Conservation (phyloP, 2,888 invertebrate genomes). For the Amphipyra berbera region DNA sequence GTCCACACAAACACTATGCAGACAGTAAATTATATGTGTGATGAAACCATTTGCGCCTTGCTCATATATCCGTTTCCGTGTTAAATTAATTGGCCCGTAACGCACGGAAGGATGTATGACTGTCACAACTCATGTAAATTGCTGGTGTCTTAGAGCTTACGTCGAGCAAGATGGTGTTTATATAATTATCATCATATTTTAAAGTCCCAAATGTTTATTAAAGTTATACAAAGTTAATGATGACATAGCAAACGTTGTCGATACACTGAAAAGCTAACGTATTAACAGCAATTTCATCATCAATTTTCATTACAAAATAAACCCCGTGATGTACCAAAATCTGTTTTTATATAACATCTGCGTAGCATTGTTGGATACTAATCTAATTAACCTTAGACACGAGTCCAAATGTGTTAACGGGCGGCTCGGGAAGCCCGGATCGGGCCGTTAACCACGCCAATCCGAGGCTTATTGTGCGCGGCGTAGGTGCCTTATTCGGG, state of each 20-base stretch:
- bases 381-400: constrained; percentile 89
- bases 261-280: constrained; percentile 7
- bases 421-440: constrained; percentile 76
- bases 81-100: constrained; percentile 88
- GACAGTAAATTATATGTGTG: constrained; percentile 77
- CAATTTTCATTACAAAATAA: constrained; percentile 50
- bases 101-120: constrained; percentile 86
- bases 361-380: constrained; percentile 82
- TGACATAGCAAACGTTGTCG: background rate
- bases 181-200: constrained; percentile 29
- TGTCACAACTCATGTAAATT: constrained; percentile 87
- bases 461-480: constrained; percentile 67
- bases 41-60: constrained; percentile 84
- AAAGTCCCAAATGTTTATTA: constrained; percentile 19
- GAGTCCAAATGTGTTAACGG: constrained; percentile 89
- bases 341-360: constrained; percentile 78
- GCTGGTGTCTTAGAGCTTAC: constrained; percentile 66
- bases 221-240: background rate
- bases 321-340: constrained; percentile 61
- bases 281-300: constrained; percentile 23
- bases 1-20: constrained; percentile 35
- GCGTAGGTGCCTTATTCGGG: constrained; percentile 74
- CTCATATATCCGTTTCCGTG: constrained; percentile 87
- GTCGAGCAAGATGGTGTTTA: constrained; percentile 32
- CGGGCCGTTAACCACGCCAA: constrained; percentile 62